Conservation (phyloP, 2,888 invertebrate species). For the Archips crataeganus region DNA sequence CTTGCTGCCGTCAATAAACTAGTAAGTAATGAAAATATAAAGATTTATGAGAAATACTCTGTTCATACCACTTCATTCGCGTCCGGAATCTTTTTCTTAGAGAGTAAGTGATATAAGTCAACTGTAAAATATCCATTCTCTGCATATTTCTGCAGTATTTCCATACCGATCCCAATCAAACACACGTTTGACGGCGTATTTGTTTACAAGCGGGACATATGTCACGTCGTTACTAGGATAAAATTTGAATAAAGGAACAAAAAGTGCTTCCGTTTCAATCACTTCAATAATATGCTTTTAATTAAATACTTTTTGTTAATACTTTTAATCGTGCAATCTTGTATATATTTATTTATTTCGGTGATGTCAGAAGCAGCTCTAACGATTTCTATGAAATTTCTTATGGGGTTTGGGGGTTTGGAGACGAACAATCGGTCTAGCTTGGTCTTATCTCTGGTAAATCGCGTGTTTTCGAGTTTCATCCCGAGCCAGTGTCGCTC, state of each 20-base stretch:
- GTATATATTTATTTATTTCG: too few species aligned
- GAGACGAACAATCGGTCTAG: too few species aligned
- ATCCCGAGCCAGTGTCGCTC: too few species aligned
- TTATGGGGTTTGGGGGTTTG: too few species aligned
- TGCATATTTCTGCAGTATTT: slow-evolving; percentile 74
- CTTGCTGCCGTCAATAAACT: neutral
- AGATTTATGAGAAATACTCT: neutral
- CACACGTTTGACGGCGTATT: slow-evolving; percentile 46
- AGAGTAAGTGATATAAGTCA: slow-evolving; percentile 72
- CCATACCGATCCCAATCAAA: slow-evolving; percentile 59
- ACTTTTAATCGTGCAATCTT: neutral
- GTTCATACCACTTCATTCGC: slow-evolving; percentile 62
- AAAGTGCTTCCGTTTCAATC: neutral
- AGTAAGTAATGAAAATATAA: neutral
- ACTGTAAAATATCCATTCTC: slow-evolving; percentile 78
- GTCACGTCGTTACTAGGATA: slow-evolving; percentile 45
- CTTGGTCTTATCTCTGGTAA: too few species aligned
- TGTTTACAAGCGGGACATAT: slow-evolving; percentile 57
- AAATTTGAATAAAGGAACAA: slow-evolving; percentile 19
- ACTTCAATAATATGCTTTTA: neutral
- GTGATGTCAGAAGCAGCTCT: too few species aligned
- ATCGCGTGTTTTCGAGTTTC: too few species aligned
- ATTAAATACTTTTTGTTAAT: neutral
- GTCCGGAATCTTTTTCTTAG: slow-evolving; percentile 65
- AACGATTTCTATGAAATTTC: too few species aligned